phyloP scores from a whole-genome alignment of 1,140 invertebrate species.

The Cyphomyrmex costatus region DNA sequence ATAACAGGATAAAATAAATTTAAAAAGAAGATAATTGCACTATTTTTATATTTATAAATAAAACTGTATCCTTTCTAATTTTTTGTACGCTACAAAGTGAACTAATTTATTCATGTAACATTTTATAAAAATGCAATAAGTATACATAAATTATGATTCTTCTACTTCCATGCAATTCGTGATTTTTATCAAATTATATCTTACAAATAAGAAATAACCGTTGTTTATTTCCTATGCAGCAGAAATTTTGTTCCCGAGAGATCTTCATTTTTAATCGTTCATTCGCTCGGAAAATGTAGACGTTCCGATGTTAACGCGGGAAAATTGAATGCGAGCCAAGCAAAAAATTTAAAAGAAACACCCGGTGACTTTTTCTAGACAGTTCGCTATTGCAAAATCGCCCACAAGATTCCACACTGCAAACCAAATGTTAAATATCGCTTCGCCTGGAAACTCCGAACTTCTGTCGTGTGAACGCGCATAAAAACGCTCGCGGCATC shows the following conservation, averaged over 20 bases:
- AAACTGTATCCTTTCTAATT: not conserved
- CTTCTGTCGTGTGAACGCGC: conserved; percentile 6
- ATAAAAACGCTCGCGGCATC: conserved; percentile 48
- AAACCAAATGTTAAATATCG: conserved; percentile 42
- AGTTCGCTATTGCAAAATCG: not conserved
- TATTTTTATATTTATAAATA: not conserved
- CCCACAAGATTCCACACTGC: conserved; percentile 22
- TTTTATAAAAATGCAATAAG: not conserved
- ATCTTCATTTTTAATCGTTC: not conserved
- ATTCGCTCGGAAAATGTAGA: not conserved
- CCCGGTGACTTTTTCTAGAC: not conserved
- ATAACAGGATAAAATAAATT: not conserved
- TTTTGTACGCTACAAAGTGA: not conserved
- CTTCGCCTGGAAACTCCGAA: not conserved
- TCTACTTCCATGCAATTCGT: not conserved
- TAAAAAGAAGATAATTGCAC: not conserved
- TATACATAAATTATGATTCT: not conserved
- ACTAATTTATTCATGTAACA: not conserved
- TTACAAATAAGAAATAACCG: not conserved
- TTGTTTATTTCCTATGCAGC: not conserved
- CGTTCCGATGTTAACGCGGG: not conserved
- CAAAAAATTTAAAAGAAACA: not conserved
- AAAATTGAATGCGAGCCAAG: conserved; percentile 1
- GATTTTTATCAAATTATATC: not conserved
- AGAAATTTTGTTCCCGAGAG: not conserved